Percentiles rank a stretch among this genome's conserved stretches.
Conservation (phyloP, 2,888 invertebrate species). For the Mimachlamys varia region DNA sequence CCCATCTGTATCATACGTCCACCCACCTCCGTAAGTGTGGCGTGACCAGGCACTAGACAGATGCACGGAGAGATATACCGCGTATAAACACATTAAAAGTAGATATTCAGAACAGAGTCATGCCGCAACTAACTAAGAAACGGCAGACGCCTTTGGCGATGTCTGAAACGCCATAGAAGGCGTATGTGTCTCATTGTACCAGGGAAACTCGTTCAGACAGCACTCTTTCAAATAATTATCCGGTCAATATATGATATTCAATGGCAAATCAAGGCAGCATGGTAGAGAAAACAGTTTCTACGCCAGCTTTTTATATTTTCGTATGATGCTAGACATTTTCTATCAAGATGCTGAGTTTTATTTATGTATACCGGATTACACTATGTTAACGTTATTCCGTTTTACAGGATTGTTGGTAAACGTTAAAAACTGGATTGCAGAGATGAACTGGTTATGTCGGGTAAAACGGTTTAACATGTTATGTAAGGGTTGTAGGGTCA, state of each 20-base stretch:
- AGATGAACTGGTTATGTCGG: too few relatives aligned
- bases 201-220: slow-evolving; percentile 23
- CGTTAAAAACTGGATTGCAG: too few relatives aligned
- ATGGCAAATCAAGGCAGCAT: background rate
- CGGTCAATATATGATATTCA: background rate
- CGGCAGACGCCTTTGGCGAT: background rate
- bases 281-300: background rate
- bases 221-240: background rate
- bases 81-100: background rate
- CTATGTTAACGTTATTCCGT: too few relatives aligned
- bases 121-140: background rate
- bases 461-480: too few relatives aligned
- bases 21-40: background rate
- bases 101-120: background rate
- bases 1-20: too few relatives aligned
- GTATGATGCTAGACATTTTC: too few relatives aligned
- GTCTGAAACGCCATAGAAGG: background rate
- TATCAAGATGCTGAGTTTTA: too few relatives aligned
- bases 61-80: background rate
- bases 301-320: too few relatives aligned
- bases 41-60: background rate
- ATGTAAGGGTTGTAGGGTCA: too few relatives aligned
- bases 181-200: background rate
- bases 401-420: too few relatives aligned
- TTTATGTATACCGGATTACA: too few relatives aligned